These are phyloP conservation scores for Drosophila malerkotliana DNA, from an alignment of 1,140 invertebrate genomes.

Conservation along the genomic window DNA sequence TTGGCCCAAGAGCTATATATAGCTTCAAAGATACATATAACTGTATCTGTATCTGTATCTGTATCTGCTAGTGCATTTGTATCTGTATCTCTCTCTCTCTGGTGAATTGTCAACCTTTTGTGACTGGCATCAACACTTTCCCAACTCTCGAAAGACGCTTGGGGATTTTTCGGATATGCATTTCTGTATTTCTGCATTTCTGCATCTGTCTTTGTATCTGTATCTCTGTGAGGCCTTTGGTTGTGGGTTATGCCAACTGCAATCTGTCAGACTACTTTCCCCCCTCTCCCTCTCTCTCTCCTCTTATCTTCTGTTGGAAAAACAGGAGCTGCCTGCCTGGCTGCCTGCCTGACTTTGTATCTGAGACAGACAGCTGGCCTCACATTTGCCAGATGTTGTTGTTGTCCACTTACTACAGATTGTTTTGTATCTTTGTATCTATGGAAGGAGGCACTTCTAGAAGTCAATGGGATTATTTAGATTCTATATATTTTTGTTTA, in stretches of 20 bases:
- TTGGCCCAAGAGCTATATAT: slow-evolving; percentile 11
- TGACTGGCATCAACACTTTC: slow-evolving; percentile 37
- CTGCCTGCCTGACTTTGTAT: not conserved
- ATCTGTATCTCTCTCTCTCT: slow-evolving; percentile 24
- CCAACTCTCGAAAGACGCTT: slow-evolving; percentile 2
- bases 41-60: not conserved
- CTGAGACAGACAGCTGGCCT: slow-evolving; percentile 59
- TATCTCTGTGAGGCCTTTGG: slow-evolving; percentile 30
- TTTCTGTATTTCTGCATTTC: not conserved
- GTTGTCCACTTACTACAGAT: slow-evolving; percentile 37
- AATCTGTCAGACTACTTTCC: slow-evolving; percentile 24
- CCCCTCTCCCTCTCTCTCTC: not conserved
- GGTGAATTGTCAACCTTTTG: slow-evolving; percentile 37
- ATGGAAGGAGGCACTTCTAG: too few relatives aligned
- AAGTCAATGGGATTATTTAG: too few relatives aligned
- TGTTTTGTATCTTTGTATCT: slow-evolving; percentile 58
- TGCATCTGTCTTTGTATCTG: not conserved
- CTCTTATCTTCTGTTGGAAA: too few relatives aligned
- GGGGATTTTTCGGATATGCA: not conserved
- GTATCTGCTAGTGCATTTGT: not conserved
- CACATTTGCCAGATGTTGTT: slow-evolving; percentile 69
- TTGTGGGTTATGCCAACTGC: slow-evolving; percentile 64
- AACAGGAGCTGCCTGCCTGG: too few relatives aligned
- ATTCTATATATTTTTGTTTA: too few relatives aligned
- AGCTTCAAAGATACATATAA: not conserved